Conservation (phyloP, 2,888 invertebrate species). For the Mythimna vitellina region DNA sequence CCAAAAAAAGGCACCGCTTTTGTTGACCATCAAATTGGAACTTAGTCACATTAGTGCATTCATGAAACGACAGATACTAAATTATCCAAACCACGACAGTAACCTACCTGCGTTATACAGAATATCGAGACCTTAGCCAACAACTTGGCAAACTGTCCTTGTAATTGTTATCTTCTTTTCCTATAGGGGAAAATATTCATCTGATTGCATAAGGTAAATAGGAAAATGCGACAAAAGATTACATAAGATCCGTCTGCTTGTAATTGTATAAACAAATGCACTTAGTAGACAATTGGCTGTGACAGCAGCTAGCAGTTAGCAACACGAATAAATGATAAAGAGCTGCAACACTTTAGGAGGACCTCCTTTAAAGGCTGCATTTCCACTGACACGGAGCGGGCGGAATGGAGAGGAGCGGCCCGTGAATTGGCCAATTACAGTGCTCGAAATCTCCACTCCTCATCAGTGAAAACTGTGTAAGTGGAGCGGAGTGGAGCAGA, state of each 20-base stretch:
- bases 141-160: background rate
- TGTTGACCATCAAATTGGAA: background rate
- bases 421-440: too few relatives aligned
- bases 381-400: too few relatives aligned
- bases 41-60: background rate
- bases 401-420: too few relatives aligned
- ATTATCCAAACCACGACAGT: background rate
- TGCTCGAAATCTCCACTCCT: too few relatives aligned
- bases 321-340: conserved; percentile 4
- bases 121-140: too few relatives aligned
- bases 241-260: conserved; percentile 13
- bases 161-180: conserved; percentile 2
- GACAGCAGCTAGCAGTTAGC: background rate
- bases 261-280: conserved; percentile 29
- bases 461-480: too few relatives aligned
- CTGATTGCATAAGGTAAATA: background rate
- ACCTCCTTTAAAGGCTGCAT: background rate
- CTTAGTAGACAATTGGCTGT: conserved; percentile 20
- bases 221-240: conserved; percentile 7
- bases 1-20: background rate
- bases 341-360: background rate
- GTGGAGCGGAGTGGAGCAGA: too few relatives aligned
- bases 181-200: background rate
- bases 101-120: background rate
- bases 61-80: too few relatives aligned